phyloP scores from a whole-genome alignment of 2,888 invertebrate genomes.

The Isotomurus palustris region DNA sequence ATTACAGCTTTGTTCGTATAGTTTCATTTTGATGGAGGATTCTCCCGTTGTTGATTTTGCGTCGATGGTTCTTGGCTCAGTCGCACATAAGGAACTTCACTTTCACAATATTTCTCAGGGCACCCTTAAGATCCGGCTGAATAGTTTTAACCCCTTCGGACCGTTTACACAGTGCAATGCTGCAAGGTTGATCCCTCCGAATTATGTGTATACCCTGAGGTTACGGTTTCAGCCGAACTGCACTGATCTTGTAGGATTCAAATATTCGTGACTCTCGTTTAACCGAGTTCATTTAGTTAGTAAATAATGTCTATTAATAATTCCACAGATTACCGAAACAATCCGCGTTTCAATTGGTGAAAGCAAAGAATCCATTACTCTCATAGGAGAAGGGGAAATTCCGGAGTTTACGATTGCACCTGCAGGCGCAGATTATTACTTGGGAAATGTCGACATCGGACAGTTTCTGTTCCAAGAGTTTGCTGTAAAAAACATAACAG shows the following conservation, averaged over 20 bases:
- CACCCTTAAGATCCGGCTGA: conserved; percentile 24
- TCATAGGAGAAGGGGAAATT: conserved; percentile 1
- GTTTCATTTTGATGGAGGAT: conserved; percentile 22
- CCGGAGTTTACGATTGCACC: not conserved
- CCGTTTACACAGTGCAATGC: conserved; percentile 39
- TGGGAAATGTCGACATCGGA: not conserved
- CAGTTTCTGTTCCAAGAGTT: not conserved
- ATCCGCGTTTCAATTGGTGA: conserved; percentile 17
- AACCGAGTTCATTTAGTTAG: not conserved
- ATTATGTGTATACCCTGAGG: conserved; percentile 30
- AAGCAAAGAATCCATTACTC: conserved; percentile 10
- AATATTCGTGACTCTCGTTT: not conserved
- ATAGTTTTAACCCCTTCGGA: conserved; percentile 33
- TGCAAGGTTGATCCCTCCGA: conserved; percentile 20
- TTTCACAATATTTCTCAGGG: conserved; percentile 27
- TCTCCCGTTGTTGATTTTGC: conserved; percentile 27
- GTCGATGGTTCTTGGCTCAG: conserved; percentile 16
- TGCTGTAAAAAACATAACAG: not conserved
- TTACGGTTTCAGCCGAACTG: conserved; percentile 26
- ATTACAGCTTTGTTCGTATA: conserved; percentile 1
- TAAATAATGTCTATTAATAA: not conserved
- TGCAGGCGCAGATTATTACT: not conserved
- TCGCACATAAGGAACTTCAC: conserved; percentile 17
- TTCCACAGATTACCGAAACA: conserved; percentile 25
- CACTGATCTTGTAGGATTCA: conserved; percentile 10